Conservation (phyloP, 2,113 vertebrate species). For the Urocitellus parryii region DNA sequence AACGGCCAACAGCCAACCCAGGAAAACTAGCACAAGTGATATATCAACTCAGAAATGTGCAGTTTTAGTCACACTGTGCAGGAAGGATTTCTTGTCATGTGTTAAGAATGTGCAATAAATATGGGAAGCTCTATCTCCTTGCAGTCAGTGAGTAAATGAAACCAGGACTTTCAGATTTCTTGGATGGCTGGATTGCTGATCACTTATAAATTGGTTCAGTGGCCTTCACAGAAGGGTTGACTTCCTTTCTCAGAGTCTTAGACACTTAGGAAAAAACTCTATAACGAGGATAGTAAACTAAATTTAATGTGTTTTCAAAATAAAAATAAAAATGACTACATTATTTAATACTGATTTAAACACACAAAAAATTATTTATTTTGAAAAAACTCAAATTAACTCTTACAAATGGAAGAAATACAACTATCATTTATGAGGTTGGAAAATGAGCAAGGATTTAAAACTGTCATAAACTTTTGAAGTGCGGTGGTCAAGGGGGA, state of each 20-base stretch:
- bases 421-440: neutral
- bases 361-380: neutral
- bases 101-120: neutral
- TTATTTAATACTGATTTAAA: neutral
- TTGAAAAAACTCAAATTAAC: neutral
- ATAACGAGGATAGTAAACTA: constrained; percentile 13
- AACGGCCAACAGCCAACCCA: neutral
- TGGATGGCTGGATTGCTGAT: neutral
- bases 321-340: constrained; percentile 7
- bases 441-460: constrained; percentile 8
- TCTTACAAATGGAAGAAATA: neutral
- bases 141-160: neutral
- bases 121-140: constrained; percentile 22
- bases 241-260: constrained; percentile 51
- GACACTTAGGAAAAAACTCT: neutral
- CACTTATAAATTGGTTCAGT: constrained; percentile 42
- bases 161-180: neutral
- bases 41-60: neutral
- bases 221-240: constrained; percentile 59
- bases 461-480: neutral
- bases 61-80: neutral
- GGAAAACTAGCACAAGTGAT: neutral
- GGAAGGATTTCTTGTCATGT: constrained; percentile 27
- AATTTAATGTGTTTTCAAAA: neutral
- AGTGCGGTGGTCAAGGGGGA: neutral